Evolutionary conservation across 2,113 vertebrate species (phyloP), one percentile per base, ranked within the genome.

Genomic region (Gymnocephalus cernua): DNA sequence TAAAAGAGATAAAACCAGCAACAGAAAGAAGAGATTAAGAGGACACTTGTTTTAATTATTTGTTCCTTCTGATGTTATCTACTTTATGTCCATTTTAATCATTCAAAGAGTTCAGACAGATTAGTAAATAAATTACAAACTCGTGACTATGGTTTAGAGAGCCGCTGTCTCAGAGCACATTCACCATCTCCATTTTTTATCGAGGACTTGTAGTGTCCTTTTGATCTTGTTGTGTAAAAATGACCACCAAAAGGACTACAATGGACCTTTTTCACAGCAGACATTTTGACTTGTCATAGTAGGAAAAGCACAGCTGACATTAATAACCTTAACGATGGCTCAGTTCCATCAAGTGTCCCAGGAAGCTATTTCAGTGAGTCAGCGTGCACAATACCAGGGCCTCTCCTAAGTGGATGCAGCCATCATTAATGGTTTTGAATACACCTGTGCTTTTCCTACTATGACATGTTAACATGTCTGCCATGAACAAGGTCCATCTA

Each of bases 71-170:
- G 65, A 72, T 75, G 56, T 32, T 73, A 66, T 82, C 61, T 63
- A 58, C 48, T 76, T 77, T 63, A 73, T 85, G 66, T 67, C 45
- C 45, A 21, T 21, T 25, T 67, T 18, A 85, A 83, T 64, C 73
- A 82, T 83, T 79, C 48, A 70, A 56, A 38, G 57, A 78, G 62
- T 79, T 79, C 67, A 77, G 56, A 73, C 69, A 35, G 61, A 65
- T 75, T 58, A 8, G 66, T 83, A 54, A 85, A 83, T 85, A 77
- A 80, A 88, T 85, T 8, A 86, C 44, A 25, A 48, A 47, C n/a
- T 63, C 57, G 66, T 41, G 79, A 64, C 35, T 57, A 47, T 16
- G 38, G 38, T 61, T 48, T 11, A 14, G 59, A 19, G 59, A 78
- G 72, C 54, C 16, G 2, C 50, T 9, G 50, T 65, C 58, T 71